Evolutionary conservation across 2,888 invertebrate species (phyloP).

Genomic region (Crepidodera aurea): DNA sequence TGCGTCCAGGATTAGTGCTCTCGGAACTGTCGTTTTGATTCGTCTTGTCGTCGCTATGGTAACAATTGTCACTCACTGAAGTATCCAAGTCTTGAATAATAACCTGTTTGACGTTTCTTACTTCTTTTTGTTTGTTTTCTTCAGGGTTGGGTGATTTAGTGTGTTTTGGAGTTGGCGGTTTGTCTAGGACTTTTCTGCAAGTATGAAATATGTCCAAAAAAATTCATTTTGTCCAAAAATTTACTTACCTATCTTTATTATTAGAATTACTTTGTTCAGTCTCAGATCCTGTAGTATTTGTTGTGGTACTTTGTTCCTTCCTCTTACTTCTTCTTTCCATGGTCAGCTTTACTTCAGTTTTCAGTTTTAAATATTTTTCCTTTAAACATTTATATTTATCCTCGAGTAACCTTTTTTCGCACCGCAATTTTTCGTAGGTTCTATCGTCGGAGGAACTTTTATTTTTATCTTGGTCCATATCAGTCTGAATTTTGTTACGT

Average conservation of each 20-base stretch:
- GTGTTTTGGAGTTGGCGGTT: conserved; percentile 55
- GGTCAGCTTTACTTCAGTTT: conserved; percentile 80
- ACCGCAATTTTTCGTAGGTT: conserved; percentile 71
- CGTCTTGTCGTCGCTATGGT: conserved; percentile 60
- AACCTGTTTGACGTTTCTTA: conserved; percentile 54
- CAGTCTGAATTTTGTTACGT: conserved; percentile 66
- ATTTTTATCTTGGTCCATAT: conserved; percentile 60
- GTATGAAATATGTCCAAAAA: background rate
- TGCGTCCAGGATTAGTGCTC: conserved; percentile 65
- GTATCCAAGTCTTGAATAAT: conserved; percentile 60
- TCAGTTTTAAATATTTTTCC: conserved; percentile 81
- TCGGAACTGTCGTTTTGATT: conserved; percentile 61
- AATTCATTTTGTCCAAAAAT: too few species aligned
- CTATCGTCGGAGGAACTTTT: conserved; percentile 49
- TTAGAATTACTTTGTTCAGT: conserved; percentile 81
- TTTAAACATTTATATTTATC: conserved; percentile 83
- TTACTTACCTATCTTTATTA: conserved; percentile 61
- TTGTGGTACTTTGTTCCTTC: conserved; percentile 67
- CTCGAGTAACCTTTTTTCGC: conserved; percentile 74
- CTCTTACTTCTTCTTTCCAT: conserved; percentile 77
- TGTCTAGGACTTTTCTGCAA: conserved; percentile 47
- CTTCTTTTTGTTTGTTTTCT: conserved; percentile 48
- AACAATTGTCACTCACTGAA: conserved; percentile 62
- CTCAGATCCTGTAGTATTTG: conserved; percentile 77
- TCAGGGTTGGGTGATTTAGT: conserved; percentile 56